A percentile compares a stretch with the other conserved stretches of the same genome.
Conservation (phyloP, 2,888 invertebrate species). For the Polymixis lichenea region DNA sequence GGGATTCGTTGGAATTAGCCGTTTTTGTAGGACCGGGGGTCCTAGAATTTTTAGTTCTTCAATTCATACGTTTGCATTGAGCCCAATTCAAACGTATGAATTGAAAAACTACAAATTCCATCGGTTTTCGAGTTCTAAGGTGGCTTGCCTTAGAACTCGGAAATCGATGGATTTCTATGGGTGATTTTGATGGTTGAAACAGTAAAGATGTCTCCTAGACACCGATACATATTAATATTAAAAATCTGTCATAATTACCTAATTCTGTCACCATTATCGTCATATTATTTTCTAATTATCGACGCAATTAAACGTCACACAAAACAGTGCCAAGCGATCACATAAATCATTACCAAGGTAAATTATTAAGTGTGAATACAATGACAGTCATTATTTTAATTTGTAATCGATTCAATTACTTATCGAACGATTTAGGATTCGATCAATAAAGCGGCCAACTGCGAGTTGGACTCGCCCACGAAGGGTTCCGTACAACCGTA, state of each 20-base stretch:
- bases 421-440: background rate
- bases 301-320: slow-evolving; percentile 15
- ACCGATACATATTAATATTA: background rate
- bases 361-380: slow-evolving; percentile 17
- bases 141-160: background rate
- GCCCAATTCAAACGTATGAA: no score
- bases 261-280: slow-evolving; percentile 30
- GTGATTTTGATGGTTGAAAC: no score
- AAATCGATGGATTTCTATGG: background rate
- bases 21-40: background rate
- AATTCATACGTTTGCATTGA: background rate
- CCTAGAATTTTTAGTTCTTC: background rate
- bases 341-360: slow-evolving; percentile 33
- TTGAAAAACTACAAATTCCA: no score
- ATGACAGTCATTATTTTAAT: slow-evolving; percentile 38
- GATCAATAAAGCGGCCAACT: background rate
- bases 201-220: no score
- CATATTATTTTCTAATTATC: slow-evolving; percentile 28
- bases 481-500: no score
- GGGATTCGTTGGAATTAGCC: no score
- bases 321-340: slow-evolving; percentile 19
- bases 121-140: no score
- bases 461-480: no score
- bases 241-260: slow-evolving; percentile 7
- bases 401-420: background rate